Evolutionary conservation across 2,797 vertebrate species (phyloP).

Genomic region (Melanotaenia trifasciata): DNA sequence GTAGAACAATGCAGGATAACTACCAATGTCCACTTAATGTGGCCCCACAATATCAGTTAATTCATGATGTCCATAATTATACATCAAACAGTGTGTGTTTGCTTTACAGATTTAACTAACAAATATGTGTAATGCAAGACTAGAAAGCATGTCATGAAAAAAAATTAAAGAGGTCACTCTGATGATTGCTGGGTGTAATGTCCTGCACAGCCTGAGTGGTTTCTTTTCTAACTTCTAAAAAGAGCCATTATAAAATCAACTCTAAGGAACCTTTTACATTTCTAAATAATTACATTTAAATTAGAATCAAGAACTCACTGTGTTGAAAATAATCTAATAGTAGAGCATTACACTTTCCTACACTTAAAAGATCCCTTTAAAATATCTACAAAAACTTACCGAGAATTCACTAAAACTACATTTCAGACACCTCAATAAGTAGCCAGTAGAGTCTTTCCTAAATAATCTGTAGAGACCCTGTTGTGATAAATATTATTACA

Average conservation of each 20-base stretch:
- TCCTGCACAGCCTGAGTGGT: background rate
- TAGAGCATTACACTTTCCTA: background rate
- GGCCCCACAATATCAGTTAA: slow-evolving; percentile 83
- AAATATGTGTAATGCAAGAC: slow-evolving; percentile 20
- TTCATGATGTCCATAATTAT: slow-evolving; percentile 79
- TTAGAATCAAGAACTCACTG: background rate
- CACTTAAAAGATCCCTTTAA: background rate
- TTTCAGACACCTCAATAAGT: background rate
- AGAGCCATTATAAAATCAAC: background rate
- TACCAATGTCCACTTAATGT: slow-evolving; percentile 84
- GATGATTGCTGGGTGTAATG: background rate
- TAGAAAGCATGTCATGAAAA: slow-evolving; percentile 26
- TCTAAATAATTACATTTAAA: background rate
- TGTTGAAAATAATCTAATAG: background rate
- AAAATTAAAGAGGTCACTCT: slow-evolving; percentile 14
- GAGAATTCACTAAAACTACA: background rate
- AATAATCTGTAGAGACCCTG: background rate
- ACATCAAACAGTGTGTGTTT: slow-evolving; percentile 68
- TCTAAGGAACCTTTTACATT: background rate
- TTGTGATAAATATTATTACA: background rate
- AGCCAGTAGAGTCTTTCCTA: background rate
- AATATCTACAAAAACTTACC: background rate
- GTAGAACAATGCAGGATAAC: slow-evolving; percentile 71
- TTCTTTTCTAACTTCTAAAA: background rate
- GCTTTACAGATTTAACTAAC: slow-evolving; percentile 41